Conservation (phyloP, 1,140 invertebrate genomes). For the Leptopilina clavipes region DNA sequence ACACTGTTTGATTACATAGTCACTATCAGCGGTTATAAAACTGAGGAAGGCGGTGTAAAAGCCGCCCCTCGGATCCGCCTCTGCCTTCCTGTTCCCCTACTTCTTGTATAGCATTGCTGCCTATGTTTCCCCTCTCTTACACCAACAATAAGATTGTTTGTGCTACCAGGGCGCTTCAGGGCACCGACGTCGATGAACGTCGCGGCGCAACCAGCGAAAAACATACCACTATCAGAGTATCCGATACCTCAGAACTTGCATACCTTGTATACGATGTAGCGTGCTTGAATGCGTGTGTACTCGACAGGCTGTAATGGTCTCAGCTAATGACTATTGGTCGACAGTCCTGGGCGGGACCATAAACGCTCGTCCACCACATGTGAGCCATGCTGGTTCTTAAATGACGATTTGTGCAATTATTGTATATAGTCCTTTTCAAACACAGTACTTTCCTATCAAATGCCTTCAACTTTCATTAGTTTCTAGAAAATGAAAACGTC, state of each 20-base stretch:
- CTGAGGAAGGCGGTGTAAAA: slow-evolving; percentile 56
- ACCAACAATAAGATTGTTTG: slow-evolving; percentile 29
- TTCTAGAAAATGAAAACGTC: too few species aligned
- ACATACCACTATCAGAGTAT: slow-evolving; percentile 30
- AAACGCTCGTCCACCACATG: slow-evolving; percentile 43
- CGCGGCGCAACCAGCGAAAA: slow-evolving; percentile 36
- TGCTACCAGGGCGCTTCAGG: slow-evolving; percentile 39
- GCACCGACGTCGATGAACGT: slow-evolving; percentile 36
- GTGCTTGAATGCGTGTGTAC: slow-evolving; percentile 46
- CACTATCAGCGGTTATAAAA: slow-evolving; percentile 55
- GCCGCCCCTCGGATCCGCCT: slow-evolving; percentile 60
- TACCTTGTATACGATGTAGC: slow-evolving; percentile 48
- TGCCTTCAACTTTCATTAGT: too few species aligned
- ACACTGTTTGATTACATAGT: slow-evolving; percentile 57
- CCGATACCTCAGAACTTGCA: slow-evolving; percentile 1
- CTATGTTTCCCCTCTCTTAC: slow-evolving; percentile 44
- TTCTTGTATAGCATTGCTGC: slow-evolving; percentile 33
- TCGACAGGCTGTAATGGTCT: slow-evolving; percentile 72
- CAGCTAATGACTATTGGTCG: slow-evolving; percentile 76
- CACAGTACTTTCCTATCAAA: too few species aligned
- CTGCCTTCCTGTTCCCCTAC: slow-evolving; percentile 52
- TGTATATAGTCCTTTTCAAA: not conserved
- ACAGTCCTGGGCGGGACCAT: slow-evolving; percentile 73
- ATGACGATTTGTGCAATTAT: slow-evolving; percentile 4
- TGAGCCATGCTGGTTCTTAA: slow-evolving; percentile 11